Percentiles rank a stretch among this genome's conserved stretches.
Conservation (phyloP, 2,888 invertebrate species). For the Drosophila melanosoma region DNA sequence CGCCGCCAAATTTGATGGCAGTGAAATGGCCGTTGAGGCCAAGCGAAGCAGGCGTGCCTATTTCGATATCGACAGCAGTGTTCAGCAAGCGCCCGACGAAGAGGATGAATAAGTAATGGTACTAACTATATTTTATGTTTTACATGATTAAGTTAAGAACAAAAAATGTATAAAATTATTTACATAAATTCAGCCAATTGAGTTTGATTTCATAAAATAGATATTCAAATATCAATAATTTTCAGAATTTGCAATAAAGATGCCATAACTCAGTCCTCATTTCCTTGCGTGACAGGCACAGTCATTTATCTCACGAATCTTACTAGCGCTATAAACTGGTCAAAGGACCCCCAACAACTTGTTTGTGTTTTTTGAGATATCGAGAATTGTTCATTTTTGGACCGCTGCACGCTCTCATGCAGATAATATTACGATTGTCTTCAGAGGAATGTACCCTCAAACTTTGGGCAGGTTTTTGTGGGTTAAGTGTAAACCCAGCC, state of each 20-base stretch:
- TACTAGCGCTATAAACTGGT: not conserved
- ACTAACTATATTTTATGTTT: conserved; percentile 9
- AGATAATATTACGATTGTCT: too few relatives aligned
- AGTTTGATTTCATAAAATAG: not conserved
- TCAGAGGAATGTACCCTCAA: too few relatives aligned
- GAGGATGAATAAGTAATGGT: conserved; percentile 49
- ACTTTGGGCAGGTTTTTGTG: too few relatives aligned
- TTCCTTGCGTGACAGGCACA: not conserved
- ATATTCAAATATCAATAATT: not conserved
- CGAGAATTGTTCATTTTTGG: not conserved
- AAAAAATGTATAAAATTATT: conserved; percentile 25
- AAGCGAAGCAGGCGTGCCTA: conserved; percentile 85
- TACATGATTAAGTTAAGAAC: conserved; percentile 16
- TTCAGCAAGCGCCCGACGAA: conserved; percentile 47
- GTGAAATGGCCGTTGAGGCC: conserved; percentile 58
- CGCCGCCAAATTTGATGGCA: conserved; percentile 88
- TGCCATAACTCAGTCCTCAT: not conserved
- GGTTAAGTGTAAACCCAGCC: too few relatives aligned
- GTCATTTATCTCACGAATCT: not conserved
- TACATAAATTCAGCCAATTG: conserved; percentile 7
- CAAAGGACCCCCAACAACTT: not conserved
- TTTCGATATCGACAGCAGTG: conserved; percentile 80
- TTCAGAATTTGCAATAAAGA: not conserved
- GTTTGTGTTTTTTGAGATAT: not conserved
- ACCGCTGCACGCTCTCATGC: not conserved